phyloP scores from a whole-genome alignment of 2,888 invertebrate species.

The Ophion ellenae region DNA sequence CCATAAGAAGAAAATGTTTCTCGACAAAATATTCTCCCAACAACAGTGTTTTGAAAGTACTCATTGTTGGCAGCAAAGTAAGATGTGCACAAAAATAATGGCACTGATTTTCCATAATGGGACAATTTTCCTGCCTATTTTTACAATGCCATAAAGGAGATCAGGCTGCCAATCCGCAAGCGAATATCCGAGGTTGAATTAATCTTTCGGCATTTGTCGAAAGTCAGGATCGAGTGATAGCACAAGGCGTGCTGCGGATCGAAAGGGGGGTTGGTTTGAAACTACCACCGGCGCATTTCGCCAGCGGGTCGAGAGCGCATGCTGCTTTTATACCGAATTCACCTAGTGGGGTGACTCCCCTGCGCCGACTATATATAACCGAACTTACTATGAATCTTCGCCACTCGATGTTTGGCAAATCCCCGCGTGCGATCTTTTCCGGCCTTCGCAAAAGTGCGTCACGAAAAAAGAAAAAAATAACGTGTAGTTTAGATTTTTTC shows the following conservation, averaged over 20 bases:
- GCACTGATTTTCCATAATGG: not conserved
- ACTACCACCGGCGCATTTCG: conserved; percentile 43
- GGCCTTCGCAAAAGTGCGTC: conserved; percentile 16
- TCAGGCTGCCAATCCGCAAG: not conserved
- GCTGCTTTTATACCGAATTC: conserved; percentile 67
- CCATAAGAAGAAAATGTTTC: not conserved
- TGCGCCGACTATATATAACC: conserved; percentile 70
- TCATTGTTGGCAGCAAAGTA: not conserved
- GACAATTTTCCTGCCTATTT: not conserved
- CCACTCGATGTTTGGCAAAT: conserved; percentile 70
- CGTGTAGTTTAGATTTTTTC: not conserved
- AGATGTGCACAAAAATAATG: not conserved
- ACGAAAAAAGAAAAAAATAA: not conserved
- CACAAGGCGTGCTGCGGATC: not conserved
- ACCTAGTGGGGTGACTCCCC: conserved; percentile 61
- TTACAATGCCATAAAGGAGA: not conserved
- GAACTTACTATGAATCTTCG: conserved; percentile 70
- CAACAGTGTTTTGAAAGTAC: not conserved
- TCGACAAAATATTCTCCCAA: not conserved
- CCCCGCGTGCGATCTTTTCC: conserved; percentile 49
- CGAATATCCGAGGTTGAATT: not conserved
- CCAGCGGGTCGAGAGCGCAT: conserved; percentile 70
- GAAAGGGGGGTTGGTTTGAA: conserved; percentile 12
- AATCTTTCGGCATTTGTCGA: not conserved
- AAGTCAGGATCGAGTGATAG: conserved; percentile 15